Evolutionary conservation across 1,140 invertebrate species (phyloP).

Genomic region (Drosophila novamexicana): DNA sequence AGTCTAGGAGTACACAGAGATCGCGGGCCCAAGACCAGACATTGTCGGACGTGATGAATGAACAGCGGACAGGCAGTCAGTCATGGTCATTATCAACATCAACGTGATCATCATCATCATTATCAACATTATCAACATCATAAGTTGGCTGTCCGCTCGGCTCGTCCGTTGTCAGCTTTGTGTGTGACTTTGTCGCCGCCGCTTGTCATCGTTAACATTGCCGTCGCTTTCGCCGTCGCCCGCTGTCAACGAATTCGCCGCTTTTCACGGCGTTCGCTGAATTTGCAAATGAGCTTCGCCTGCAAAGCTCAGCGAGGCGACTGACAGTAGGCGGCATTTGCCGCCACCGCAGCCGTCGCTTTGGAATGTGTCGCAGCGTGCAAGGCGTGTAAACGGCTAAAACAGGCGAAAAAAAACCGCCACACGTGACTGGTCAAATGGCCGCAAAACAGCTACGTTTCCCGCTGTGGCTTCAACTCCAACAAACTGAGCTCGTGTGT

Average conservation of each 20-base stretch:
- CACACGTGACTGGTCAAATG: conserved; percentile 38
- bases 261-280: conserved; percentile 63
- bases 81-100: conserved; percentile 22
- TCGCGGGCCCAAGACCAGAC: conserved; percentile 40
- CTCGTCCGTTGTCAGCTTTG: conserved; percentile 73
- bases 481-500: background rate
- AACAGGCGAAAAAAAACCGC: background rate
- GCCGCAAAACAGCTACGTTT: background rate
- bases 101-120: conserved; percentile 3
- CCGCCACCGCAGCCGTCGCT: conserved; percentile 8
- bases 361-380: conserved; percentile 21
- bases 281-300: conserved; percentile 77
- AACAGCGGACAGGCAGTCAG: conserved; percentile 40
- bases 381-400: background rate
- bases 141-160: conserved; percentile 36
- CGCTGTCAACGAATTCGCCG: background rate
- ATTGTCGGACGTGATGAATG: conserved; percentile 74
- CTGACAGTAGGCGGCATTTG: conserved; percentile 53
- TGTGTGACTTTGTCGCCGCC: conserved; percentile 75
- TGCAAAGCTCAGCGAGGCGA: conserved; percentile 39
- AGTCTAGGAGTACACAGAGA: conserved; percentile 26
- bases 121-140: conserved; percentile 12
- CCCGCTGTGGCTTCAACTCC: background rate
- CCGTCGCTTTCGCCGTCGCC: conserved; percentile 2
- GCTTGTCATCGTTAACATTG: conserved; percentile 49